These are phyloP conservation scores for Aphelocoma californica DNA, from an alignment of 2,797 vertebrate genomes.

Conservation along the genomic window DNA sequence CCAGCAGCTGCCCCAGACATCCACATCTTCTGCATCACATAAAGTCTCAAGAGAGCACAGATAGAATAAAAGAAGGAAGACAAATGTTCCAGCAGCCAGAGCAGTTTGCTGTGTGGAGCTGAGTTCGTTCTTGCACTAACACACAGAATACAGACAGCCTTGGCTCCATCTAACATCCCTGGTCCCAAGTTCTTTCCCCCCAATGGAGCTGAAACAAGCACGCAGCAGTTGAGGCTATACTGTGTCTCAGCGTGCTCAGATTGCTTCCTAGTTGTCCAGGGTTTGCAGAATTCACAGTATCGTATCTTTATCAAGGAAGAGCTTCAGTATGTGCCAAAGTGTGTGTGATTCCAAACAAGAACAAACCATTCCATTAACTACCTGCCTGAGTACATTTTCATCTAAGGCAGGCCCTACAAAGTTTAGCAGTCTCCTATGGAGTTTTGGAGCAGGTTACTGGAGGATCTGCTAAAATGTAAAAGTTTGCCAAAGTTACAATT, in stretches of 20 bases:
- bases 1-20: not conserved
- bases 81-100: not conserved
- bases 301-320: not conserved
- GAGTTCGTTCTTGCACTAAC: not conserved
- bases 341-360: not conserved
- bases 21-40: not conserved
- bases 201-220: not conserved
- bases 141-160: not conserved
- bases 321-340: not conserved
- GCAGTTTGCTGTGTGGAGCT: not conserved
- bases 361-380: not conserved
- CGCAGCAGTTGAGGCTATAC: not conserved
- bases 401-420: not conserved
- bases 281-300: not conserved
- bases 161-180: not conserved
- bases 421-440: not conserved
- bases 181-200: not conserved
- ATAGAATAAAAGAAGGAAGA: not conserved
- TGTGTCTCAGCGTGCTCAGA: not conserved
- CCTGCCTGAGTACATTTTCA: not conserved
- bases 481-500: conserved; percentile 10
- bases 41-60: not conserved
- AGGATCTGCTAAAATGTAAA: not conserved
- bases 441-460: not conserved
- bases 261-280: not conserved